phyloP scores from a whole-genome alignment of 2,888 invertebrate species.

The Carcina quercana region DNA sequence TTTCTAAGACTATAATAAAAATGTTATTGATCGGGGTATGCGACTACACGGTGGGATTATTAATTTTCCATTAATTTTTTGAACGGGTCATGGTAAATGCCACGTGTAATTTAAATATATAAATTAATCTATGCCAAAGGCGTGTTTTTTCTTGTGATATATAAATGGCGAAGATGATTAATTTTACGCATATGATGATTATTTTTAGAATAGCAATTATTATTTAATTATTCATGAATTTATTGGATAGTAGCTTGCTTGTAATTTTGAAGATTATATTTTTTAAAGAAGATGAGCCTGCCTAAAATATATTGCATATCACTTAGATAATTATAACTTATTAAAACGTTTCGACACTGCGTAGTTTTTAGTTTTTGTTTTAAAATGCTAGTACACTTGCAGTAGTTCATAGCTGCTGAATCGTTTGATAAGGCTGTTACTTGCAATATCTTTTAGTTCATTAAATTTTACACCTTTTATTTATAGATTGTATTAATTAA shows the following conservation, averaged over 20 bases:
- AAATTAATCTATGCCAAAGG: constrained; percentile 50
- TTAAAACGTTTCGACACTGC: constrained; percentile 30
- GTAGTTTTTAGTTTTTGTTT: constrained; percentile 25
- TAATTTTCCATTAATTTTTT: constrained; percentile 31
- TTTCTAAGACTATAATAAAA: constrained; percentile 47
- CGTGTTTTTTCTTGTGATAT: constrained; percentile 56
- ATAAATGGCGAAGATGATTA: constrained; percentile 25
- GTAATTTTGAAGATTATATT: constrained; percentile 16
- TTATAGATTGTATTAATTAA: not conserved
- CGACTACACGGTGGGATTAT: constrained; percentile 42
- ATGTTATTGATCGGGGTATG: constrained; percentile 44
- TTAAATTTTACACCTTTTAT: too few species aligned
- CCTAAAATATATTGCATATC: constrained; percentile 71
- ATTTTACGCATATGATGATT: constrained; percentile 16
- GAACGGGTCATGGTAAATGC: constrained; percentile 30
- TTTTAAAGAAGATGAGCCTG: constrained; percentile 48
- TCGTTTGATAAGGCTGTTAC: constrained; percentile 20
- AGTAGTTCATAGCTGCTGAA: constrained; percentile 22
- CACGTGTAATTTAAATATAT: constrained; percentile 24
- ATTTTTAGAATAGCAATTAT: not conserved
- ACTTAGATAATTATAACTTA: constrained; percentile 52
- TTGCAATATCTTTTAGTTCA: constrained; percentile 7
- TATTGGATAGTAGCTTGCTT: constrained; percentile 32
- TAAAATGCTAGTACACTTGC: constrained; percentile 34
- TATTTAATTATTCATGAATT: constrained; percentile 3